These are phyloP conservation scores for Xenopus laevis DNA, from an alignment of 2,113 vertebrate genomes.

Conservation along the genomic window DNA sequence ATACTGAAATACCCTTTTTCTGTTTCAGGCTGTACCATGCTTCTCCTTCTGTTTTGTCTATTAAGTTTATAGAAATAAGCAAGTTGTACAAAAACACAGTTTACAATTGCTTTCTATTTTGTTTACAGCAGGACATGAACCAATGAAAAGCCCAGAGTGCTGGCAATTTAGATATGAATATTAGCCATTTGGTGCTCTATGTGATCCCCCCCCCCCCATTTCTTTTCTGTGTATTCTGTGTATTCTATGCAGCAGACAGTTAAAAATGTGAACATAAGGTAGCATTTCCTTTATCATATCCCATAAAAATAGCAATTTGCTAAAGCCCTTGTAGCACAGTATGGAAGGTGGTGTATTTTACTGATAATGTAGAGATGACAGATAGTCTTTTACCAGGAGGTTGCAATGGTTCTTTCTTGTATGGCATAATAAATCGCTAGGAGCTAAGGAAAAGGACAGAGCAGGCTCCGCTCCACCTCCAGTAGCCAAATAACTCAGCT, in stretches of 20 bases:
- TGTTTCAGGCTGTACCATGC: neutral
- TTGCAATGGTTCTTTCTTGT: conserved; percentile 74
- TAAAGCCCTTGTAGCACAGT: conserved; percentile 87
- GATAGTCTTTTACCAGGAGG: conserved; percentile 85
- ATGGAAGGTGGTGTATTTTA: conserved; percentile 88
- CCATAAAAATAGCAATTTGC: conserved; percentile 97
- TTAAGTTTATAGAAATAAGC: too few species aligned
- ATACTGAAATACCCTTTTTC: neutral
- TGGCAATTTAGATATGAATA: conserved; percentile 47
- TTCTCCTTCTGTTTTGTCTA: too few species aligned
- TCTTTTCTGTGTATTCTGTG: conserved; percentile 56
- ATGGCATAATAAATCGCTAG: conserved; percentile 71
- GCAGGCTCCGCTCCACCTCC: conserved; percentile 64
- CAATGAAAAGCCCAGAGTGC: neutral
- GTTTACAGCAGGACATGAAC: neutral
- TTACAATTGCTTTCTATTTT: neutral
- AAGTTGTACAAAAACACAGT: too few species aligned
- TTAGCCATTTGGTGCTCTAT: conserved; percentile 1
- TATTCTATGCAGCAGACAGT: conserved; percentile 71
- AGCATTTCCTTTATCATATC: conserved; percentile 94
- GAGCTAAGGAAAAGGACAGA: conserved; percentile 67
- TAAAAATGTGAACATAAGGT: conserved; percentile 91
- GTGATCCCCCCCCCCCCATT: conserved; percentile 14
- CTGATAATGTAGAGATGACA: conserved; percentile 93
- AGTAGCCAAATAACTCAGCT: conserved; percentile 73